Evolutionary conservation across 1,140 invertebrate species (phyloP).

Genomic region (Glossosoma conforme): DNA sequence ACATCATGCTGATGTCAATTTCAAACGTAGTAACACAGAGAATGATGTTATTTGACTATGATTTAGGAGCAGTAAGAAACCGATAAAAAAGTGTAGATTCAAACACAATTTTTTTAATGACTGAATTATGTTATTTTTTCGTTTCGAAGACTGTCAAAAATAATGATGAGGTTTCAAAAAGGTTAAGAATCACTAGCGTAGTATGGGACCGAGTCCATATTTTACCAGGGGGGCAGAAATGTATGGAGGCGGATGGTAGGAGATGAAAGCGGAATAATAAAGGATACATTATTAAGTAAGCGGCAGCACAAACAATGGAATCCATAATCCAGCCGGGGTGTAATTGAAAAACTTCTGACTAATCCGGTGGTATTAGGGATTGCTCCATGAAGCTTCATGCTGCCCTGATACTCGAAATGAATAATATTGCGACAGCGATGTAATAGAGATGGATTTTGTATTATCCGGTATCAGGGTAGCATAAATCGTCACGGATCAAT

Average conservation of each 20-base stretch:
- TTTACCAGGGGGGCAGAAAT: not conserved
- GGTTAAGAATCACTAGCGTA: not conserved
- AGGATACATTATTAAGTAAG: conserved; percentile 26
- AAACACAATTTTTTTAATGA: no score
- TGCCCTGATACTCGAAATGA: conserved; percentile 1
- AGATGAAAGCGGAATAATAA: conserved; percentile 12
- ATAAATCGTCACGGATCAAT: no score
- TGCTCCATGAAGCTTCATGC: not conserved
- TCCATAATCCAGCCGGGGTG: conserved; percentile 21
- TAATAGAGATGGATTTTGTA: no score
- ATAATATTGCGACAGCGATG: not conserved
- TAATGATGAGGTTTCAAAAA: no score
- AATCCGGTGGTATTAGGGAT: conserved; percentile 20
- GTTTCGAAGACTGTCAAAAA: no score
- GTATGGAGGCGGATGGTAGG: conserved; percentile 1
- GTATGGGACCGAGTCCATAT: not conserved
- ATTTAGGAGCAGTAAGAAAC: no score
- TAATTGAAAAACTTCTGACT: conserved; percentile 29
- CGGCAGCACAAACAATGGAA: conserved; percentile 20
- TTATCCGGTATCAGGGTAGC: no score
- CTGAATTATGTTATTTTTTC: no score
- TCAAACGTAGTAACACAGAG: no score
- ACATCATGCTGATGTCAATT: no score
- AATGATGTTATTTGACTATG: no score
- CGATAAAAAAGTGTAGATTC: no score